phyloP scores from a whole-genome alignment of 2,113 vertebrate species.

The Aix galericulata region DNA sequence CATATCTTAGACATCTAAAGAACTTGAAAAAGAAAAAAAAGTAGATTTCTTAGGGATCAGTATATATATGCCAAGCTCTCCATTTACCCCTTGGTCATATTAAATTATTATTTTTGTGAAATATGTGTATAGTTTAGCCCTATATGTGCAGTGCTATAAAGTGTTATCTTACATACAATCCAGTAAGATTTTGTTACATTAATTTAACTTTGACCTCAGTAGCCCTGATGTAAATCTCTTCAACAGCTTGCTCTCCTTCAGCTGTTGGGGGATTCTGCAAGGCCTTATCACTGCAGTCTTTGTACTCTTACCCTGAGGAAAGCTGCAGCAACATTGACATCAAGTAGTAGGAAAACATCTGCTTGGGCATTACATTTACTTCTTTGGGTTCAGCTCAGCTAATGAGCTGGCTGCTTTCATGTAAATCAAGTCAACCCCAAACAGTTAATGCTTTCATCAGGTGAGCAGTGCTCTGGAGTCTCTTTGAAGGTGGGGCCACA shows the following conservation, averaged over 20 bases:
- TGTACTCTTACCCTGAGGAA: slow-evolving; percentile 45
- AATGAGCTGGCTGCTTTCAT: slow-evolving; percentile 64
- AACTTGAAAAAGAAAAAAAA: rapidly evolving
- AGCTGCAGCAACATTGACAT: slow-evolving; percentile 45
- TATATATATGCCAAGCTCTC: not conserved
- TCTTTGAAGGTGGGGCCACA: slow-evolving; percentile 69
- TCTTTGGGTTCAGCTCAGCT: slow-evolving; percentile 56
- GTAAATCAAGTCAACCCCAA: slow-evolving; percentile 68
- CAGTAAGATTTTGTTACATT: slow-evolving; percentile 56
- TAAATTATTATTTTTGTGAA: not conserved
- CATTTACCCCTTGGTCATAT: not conserved
- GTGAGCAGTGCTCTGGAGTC: slow-evolving; percentile 56
- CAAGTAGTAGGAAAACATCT: slow-evolving; percentile 67
- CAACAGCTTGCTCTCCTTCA: slow-evolving; percentile 21
- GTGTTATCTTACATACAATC: slow-evolving; percentile 1
- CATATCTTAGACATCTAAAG: not conserved
- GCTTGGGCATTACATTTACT: slow-evolving; percentile 39
- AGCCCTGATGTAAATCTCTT: slow-evolving; percentile 58
- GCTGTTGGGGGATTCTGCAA: slow-evolving; percentile 27
- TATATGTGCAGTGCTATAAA: not conserved
- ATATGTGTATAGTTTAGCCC: not conserved
- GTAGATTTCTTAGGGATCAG: not conserved
- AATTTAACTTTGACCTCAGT: slow-evolving; percentile 64
- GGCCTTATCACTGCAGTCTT: slow-evolving; percentile 56
- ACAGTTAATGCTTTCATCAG: slow-evolving; percentile 76